A percentile compares a stretch with the other conserved stretches of the same genome.
Conservation (phyloP, 1,140 invertebrate genomes). For the Drosophila ercepeae region DNA sequence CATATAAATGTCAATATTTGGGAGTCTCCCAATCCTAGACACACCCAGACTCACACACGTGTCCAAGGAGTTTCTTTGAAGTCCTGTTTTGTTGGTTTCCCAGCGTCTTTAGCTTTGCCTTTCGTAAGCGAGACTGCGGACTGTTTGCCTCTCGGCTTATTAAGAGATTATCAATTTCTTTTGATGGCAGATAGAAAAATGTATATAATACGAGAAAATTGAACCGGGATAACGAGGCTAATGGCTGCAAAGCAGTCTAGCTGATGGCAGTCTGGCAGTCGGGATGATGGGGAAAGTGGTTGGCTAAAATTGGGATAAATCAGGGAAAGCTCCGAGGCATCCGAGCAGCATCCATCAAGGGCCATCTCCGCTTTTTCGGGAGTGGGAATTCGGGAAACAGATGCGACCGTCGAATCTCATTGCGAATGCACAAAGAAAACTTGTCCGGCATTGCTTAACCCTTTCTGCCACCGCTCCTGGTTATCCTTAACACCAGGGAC, state of each 20-base stretch:
- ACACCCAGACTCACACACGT: slow-evolving; percentile 14
- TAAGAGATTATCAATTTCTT: slow-evolving; percentile 80
- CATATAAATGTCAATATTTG: background rate
- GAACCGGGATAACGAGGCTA: slow-evolving; percentile 44
- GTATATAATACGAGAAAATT: slow-evolving; percentile 35
- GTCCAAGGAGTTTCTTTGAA: slow-evolving; percentile 50
- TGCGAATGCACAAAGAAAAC: slow-evolving; percentile 57
- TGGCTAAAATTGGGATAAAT: background rate
- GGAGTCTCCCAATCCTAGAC: background rate
- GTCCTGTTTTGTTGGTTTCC: slow-evolving; percentile 61
- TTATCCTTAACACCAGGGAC: too few relatives aligned
- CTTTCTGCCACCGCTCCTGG: slow-evolving; percentile 1
- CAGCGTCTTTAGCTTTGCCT: slow-evolving; percentile 36
- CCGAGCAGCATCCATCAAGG: slow-evolving; percentile 18
- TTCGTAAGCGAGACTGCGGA: background rate
- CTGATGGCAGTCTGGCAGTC: background rate
- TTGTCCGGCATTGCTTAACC: slow-evolving; percentile 35
- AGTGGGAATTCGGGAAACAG: background rate
- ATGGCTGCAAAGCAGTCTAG: slow-evolving; percentile 11
- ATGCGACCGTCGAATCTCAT: slow-evolving; percentile 27
- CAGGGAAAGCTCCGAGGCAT: background rate
- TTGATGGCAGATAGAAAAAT: slow-evolving; percentile 56
- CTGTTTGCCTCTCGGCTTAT: slow-evolving; percentile 65
- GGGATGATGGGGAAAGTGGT: too few relatives aligned
- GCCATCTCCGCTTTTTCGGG: background rate